Evolutionary conservation across 2,888 invertebrate genomes (phyloP).

Genomic region (Amblyjoppa proteus): DNA sequence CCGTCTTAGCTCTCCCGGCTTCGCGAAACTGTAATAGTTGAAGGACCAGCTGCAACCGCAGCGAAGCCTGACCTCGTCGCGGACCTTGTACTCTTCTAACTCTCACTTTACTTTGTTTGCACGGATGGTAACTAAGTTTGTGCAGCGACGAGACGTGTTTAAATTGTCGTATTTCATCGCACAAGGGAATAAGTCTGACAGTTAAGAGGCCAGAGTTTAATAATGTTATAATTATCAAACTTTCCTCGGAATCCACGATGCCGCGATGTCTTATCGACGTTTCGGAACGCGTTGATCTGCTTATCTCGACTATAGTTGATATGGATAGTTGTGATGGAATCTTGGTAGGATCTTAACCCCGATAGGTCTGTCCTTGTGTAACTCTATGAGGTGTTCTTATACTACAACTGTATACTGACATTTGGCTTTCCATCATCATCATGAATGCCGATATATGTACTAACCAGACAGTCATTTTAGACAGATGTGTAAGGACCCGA

Average conservation of each 20-base stretch:
- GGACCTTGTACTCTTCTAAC: slow-evolving; percentile 2
- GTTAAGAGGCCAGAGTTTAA: neutral
- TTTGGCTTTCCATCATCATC: no score
- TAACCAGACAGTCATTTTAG: no score
- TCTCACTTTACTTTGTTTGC: slow-evolving; percentile 17
- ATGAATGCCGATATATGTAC: no score
- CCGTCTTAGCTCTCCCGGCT: slow-evolving; percentile 37
- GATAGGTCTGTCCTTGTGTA: neutral
- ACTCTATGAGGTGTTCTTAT: no score
- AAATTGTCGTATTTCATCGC: neutral
- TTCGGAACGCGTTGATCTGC: neutral
- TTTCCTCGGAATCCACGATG: neutral
- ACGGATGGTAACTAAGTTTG: slow-evolving; percentile 14
- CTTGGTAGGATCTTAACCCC: neutral
- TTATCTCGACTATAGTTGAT: neutral
- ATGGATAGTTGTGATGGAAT: neutral
- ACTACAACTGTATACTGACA: no score
- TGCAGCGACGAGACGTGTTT: neutral
- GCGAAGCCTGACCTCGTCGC: slow-evolving; percentile 43
- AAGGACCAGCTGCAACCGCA: slow-evolving; percentile 71
- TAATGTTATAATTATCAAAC: neutral
- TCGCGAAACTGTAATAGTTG: slow-evolving; percentile 50
- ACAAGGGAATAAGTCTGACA: neutral
- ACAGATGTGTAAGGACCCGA: no score
- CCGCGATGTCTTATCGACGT: neutral